These are phyloP conservation scores for Chrysomela aeneicollis DNA, from an alignment of 2,888 invertebrate species.

Conservation along the genomic window DNA sequence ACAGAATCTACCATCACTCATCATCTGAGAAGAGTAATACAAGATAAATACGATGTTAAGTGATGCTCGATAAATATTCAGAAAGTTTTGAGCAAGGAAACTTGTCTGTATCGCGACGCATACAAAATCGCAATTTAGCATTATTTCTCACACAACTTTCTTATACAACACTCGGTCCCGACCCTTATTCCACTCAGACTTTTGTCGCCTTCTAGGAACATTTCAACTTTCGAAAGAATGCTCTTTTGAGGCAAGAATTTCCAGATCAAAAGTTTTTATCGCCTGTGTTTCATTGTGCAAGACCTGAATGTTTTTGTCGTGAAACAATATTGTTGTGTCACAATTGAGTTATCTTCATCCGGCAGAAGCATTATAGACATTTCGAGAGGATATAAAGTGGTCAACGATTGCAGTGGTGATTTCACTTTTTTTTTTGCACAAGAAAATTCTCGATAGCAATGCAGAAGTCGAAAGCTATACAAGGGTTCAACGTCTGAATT, in stretches of 20 bases:
- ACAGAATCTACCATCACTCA: no score
- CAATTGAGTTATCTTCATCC: conserved; percentile 27
- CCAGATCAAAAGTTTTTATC: conserved; percentile 31
- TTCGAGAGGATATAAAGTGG: no score
- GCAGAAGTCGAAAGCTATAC: no score
- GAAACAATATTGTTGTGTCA: conserved; percentile 30
- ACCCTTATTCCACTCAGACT: background rate
- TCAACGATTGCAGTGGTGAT: no score
- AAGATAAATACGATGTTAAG: background rate
- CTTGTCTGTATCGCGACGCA: conserved; percentile 4
- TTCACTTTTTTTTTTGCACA: no score
- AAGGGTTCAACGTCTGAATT: no score
- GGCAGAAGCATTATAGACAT: conserved; percentile 15
- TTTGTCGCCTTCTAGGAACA: background rate
- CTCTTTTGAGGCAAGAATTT: conserved; percentile 26
- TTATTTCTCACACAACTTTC: conserved; percentile 6
- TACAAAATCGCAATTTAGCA: background rate
- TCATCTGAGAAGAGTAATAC: no score
- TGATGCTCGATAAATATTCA: background rate
- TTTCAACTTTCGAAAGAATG: conserved; percentile 16
- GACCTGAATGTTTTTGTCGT: conserved; percentile 29
- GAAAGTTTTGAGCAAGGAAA: background rate
- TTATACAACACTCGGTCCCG: background rate
- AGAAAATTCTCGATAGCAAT: no score
- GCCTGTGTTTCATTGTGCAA: conserved; percentile 23